Evolutionary conservation across 64 coral and sea anemone genomes (phyloP), one percentile per base, ranked within the genome.

Genomic region (Orbicella faveolata): DNA sequence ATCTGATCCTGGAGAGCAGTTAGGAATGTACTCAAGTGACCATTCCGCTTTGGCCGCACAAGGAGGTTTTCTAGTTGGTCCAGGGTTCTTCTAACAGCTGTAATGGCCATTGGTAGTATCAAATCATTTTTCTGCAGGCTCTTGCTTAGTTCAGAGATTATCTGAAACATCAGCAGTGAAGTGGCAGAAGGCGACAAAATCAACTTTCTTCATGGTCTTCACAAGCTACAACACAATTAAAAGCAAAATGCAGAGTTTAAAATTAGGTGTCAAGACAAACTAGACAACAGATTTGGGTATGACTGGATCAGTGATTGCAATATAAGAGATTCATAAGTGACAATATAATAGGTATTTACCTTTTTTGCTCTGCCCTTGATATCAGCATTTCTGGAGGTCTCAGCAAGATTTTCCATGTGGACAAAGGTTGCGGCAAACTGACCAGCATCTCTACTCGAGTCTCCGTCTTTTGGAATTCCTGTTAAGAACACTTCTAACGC

Each of bases 321-420:
- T 10, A 73, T 21, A 26, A 73, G 9, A 26, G 26, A 73, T n/a
- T 73, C 2, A 26, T 30, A 73, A 73, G 70, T 73, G 70, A 75
- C 85, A 87, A 87, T 55, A 52, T 75, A 75, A 72, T 55, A 75
- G 85, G 73, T 72, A 87, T 75, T 87, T 55, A 61, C 86, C 41
- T 88, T 75, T 88, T 88, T 75, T 88, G 86, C 86, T 88, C 70
- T 88, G 73, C 69, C 75, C 75, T 88, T 72, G 73, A 87, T 87
- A 66, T 87, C 85, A 75, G 61, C 69, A 75, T 87, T 87, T 75
- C 36, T 87, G 73, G 83, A 86, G 15, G 83, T 86, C 83, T 63
- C 30, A 34, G 63, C 83, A 86, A 86, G 83, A 86, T 86, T 86
- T 44, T 68, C 83, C 83, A 86, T 70, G 63, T 87, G 66, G 69